Base-by-base conservation (phyloP, 2,113 vertebrate species). In the Sander vitreus region DNA sequence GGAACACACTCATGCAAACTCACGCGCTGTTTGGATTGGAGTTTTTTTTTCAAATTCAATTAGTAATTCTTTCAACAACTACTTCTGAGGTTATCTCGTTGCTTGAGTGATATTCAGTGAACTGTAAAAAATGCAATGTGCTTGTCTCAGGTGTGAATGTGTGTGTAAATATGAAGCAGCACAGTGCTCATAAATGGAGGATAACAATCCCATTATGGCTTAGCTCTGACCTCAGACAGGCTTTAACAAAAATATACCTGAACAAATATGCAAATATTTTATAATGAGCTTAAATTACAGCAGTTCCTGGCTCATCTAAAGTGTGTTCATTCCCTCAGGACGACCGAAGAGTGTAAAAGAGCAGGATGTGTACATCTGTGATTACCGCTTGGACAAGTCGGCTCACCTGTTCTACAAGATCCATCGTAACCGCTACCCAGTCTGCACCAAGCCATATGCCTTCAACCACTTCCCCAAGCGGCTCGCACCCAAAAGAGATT, bases 391-490 rank as follows among this genome's bases (percentile, higher is more conserved):
- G 53, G 98, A 99, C 91, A 99, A 99, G 90, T 99, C 98, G 0
- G 98, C 98, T 51, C 98, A 99, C 85, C 96, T 99, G 74, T 99
- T 99, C 91, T 99, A 99, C 95, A 99, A 99, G 96, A 99, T 99
- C 91, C 98, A 99, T 91, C 97, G 98, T 0, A 99, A 99, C 83
- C 98, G 97, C 36, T 99, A 96, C 71, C 97, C 98, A 0, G 97
- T 98, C 68, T 99, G 98, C 96, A 99, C 98, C 93, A 99, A 99
- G 91, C 93, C 96, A 66, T 99, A 98, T 5, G 98, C 98, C 91
- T 99, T 99, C 76, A 97, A 99, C 91, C 98, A 99, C 93, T 99
- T 99, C 92, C 96, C 97, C 85, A 99, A 99, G 94, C 96, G 96
- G 78, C 97, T 99, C 76, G 91, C 98, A 0, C 98, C 98, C 79